These are phyloP conservation scores for Cheilinus undulatus DNA, from an alignment of 2,113 vertebrate genomes.

Conservation along the genomic window DNA sequence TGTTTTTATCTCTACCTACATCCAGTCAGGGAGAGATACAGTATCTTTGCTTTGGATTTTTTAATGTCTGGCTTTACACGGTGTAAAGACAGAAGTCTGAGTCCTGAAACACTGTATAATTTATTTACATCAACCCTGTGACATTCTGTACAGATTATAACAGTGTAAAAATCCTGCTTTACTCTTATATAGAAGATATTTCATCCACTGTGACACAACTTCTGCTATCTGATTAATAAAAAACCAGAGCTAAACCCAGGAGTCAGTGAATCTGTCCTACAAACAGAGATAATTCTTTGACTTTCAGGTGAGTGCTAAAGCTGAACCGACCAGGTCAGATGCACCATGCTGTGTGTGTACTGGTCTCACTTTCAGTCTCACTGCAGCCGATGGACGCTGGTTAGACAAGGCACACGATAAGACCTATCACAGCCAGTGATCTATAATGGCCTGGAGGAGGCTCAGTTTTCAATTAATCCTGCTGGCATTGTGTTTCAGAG, in stretches of 20 bases:
- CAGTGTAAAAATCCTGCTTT: not conserved
- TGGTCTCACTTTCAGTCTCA: conserved; percentile 44
- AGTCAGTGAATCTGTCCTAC: not conserved
- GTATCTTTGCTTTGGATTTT: not conserved
- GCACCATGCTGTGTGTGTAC: not conserved
- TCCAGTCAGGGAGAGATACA: not conserved
- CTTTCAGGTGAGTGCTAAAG: conserved; percentile 14
- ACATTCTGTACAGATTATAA: not conserved
- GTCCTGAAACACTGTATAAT: not conserved
- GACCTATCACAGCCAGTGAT: conserved; percentile 49
- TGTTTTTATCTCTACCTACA: not conserved
- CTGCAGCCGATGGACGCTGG: conserved; percentile 1
- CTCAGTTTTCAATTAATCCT: conserved; percentile 66
- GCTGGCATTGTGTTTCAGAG: conserved; percentile 59
- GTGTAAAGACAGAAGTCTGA: not conserved
- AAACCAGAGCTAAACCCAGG: not conserved
- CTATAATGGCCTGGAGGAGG: conserved; percentile 42
- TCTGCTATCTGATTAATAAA: not conserved
- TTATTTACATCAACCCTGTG: not conserved
- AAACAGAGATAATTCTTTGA: not conserved
- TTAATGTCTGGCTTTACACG: not conserved
- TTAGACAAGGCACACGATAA: conserved; percentile 61
- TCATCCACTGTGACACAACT: not conserved
- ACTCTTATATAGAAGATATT: not conserved
- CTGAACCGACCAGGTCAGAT: conserved; percentile 22